These are phyloP conservation scores for Nomada ferruginata DNA, from an alignment of 2,888 invertebrate genomes.

Conservation along the genomic window DNA sequence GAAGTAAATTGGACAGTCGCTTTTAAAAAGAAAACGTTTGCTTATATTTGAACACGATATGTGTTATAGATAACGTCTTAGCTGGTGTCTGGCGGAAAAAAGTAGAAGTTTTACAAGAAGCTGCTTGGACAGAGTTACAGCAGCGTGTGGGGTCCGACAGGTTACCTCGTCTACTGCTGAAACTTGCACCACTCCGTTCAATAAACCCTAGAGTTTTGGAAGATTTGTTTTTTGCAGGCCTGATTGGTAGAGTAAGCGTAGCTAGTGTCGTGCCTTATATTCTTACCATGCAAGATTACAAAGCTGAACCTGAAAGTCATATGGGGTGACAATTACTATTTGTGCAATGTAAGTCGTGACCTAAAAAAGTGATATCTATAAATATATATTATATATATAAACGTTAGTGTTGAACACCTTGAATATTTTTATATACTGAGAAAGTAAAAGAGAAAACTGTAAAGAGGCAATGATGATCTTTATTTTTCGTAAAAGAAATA, in stretches of 20 bases:
- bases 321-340: slow-evolving; percentile 80
- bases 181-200: slow-evolving; percentile 90
- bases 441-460: slow-evolving; percentile 25
- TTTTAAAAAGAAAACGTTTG: background rate
- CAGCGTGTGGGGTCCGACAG: slow-evolving; percentile 86
- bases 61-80: slow-evolving; percentile 78
- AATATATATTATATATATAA: slow-evolving; percentile 40
- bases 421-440: slow-evolving; percentile 61
- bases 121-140: slow-evolving; percentile 85
- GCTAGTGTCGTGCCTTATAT: slow-evolving; percentile 98
- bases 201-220: slow-evolving; percentile 92
- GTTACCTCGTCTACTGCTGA: slow-evolving; percentile 87
- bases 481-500: slow-evolving; percentile 50
- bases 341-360: slow-evolving; percentile 74
- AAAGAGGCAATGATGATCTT: slow-evolving; percentile 39
- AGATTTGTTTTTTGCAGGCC: slow-evolving; percentile 96
- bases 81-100: slow-evolving; percentile 83
- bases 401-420: slow-evolving; percentile 61
- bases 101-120: slow-evolving; percentile 86
- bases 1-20: background rate
- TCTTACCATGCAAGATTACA: slow-evolving; percentile 86
- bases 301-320: slow-evolving; percentile 82
- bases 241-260: slow-evolving; percentile 96
- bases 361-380: slow-evolving; percentile 67
- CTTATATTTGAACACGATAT: background rate